These are phyloP conservation scores for Acyrthosiphon pisum DNA, from an alignment of 1,140 invertebrate genomes.

Conservation along the genomic window DNA sequence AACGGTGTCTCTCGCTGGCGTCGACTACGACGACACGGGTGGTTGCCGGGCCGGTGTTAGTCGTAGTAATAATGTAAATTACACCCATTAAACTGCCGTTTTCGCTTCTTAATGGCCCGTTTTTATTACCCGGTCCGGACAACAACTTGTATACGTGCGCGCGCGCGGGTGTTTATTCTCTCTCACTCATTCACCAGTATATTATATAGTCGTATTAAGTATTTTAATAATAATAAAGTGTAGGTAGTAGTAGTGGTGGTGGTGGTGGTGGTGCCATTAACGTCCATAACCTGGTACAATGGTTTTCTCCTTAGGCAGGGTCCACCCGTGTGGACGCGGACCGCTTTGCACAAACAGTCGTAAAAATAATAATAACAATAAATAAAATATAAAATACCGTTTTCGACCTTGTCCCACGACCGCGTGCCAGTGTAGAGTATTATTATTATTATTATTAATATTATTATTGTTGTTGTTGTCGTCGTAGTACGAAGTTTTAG, in stretches of 20 bases:
- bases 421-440: not conserved
- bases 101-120: conserved; percentile 56
- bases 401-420: not conserved
- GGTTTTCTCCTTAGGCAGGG: conserved; percentile 39
- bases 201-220: not conserved
- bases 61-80: conserved; percentile 52
- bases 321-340: not conserved
- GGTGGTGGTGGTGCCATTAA: not conserved
- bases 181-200: conserved; percentile 41
- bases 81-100: conserved; percentile 56
- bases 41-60: not conserved
- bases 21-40: not conserved
- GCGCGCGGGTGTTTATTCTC: not conserved
- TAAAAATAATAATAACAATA: conserved; percentile 37
- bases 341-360: conserved; percentile 40
- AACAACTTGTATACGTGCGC: conserved; percentile 41
- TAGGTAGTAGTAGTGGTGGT: conserved; percentile 9
- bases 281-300: conserved; percentile 54
- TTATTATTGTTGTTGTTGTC: no score
- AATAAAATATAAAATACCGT: conserved; percentile 38
- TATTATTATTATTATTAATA: not conserved
- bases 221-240: not conserved
- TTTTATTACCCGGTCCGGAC: conserved; percentile 56
- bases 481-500: no score
- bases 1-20: not conserved